Percentiles rank a stretch among this genome's conserved stretches.
Conservation (phyloP, 1,140 invertebrate genomes). For the Aphidius ervi region DNA sequence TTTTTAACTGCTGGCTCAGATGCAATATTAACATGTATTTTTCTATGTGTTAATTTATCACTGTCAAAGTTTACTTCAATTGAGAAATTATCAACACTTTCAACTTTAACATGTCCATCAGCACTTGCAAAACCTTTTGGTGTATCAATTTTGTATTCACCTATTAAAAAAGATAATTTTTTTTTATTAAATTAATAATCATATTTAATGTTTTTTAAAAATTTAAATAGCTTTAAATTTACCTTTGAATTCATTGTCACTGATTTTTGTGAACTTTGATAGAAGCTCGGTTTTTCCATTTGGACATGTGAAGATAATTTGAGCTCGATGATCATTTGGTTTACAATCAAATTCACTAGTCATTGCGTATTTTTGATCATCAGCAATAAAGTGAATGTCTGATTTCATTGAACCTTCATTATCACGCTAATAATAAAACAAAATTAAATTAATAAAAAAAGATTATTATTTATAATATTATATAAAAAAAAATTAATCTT, state of each 20-base stretch:
- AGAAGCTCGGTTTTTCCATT: constrained; percentile 52
- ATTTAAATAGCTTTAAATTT: constrained; percentile 26
- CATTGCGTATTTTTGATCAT: constrained; percentile 54
- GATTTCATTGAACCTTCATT: constrained; percentile 49
- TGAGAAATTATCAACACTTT: constrained; percentile 62
- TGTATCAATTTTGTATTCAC: constrained; percentile 39
- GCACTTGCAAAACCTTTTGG: constrained; percentile 44
- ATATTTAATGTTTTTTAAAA: neutral
- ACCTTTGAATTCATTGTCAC: constrained; percentile 56
- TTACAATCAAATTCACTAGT: constrained; percentile 46
- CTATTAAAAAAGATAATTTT: constrained; percentile 24
- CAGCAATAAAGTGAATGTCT: constrained; percentile 44
- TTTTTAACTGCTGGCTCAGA: constrained; percentile 58
- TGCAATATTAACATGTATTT: constrained; percentile 60
- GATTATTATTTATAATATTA: constrained; percentile 12
- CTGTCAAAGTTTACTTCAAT: constrained; percentile 63
- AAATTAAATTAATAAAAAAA: constrained; percentile 11
- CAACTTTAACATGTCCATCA: constrained; percentile 56
- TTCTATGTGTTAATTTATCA: constrained; percentile 62
- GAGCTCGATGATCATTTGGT: constrained; percentile 32
- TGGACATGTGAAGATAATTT: constrained; percentile 49
- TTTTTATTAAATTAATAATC: constrained; percentile 8
- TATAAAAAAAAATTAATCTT: constrained; percentile 20
- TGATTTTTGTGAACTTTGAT: constrained; percentile 54
- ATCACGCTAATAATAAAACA: constrained; percentile 31